Conservation (phyloP, 2,797 vertebrate species). For the Poecilia gillii region DNA sequence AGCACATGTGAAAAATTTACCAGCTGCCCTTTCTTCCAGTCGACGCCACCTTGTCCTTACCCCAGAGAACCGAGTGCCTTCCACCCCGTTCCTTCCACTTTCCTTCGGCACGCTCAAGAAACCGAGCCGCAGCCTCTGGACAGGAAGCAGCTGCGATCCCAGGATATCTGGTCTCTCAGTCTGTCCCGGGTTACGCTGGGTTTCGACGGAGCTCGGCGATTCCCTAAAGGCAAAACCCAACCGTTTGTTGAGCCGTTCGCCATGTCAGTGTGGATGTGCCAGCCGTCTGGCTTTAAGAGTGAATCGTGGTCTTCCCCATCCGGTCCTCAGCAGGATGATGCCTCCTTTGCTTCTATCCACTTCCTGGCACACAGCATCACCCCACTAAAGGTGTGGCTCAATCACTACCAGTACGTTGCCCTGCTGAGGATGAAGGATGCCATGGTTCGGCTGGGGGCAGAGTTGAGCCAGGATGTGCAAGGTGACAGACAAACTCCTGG, state of each 20-base stretch:
- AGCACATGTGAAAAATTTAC: constrained; percentile 84
- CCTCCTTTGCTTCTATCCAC: constrained; percentile 71
- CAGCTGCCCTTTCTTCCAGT: constrained; percentile 85
- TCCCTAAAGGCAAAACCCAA: constrained; percentile 85
- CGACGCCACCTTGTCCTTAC: constrained; percentile 73
- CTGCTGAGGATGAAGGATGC: constrained; percentile 92
- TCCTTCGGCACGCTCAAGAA: constrained; percentile 82
- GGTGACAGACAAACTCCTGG: constrained; percentile 78
- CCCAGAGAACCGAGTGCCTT: constrained; percentile 85
- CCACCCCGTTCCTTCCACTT: constrained; percentile 86
- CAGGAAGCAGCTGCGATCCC: constrained; percentile 72
- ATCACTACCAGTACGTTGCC: constrained; percentile 96
- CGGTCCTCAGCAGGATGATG: constrained; percentile 59
- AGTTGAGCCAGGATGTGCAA: constrained; percentile 84
- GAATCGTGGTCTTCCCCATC: constrained; percentile 53
- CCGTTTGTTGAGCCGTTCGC: constrained; percentile 91
- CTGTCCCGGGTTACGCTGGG: constrained; percentile 84
- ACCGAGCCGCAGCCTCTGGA: constrained; percentile 56
- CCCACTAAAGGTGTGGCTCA: constrained; percentile 86
- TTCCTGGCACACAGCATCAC: constrained; percentile 80
- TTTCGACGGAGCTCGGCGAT: constrained; percentile 89
- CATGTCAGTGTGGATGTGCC: constrained; percentile 90
- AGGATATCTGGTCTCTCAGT: constrained; percentile 90
- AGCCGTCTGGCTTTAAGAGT: constrained; percentile 79
- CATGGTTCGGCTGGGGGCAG: constrained; percentile 85